These are phyloP conservation scores for Oryzias sinensis DNA, from an alignment of 2,797 vertebrate genomes.

Conservation along the genomic window DNA sequence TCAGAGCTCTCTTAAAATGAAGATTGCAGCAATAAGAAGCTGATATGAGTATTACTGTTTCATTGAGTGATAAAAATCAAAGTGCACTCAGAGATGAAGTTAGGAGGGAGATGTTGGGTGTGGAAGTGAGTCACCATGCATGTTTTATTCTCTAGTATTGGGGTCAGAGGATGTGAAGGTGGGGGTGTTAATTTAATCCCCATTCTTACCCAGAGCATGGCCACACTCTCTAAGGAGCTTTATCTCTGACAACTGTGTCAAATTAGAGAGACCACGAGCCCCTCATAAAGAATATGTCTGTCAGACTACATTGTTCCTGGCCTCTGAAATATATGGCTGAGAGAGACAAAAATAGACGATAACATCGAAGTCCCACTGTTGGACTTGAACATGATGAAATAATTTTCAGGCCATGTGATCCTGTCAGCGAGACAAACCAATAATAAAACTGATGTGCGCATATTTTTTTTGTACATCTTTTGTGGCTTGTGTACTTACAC, in stretches of 20 bases:
- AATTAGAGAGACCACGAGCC: slow-evolving; percentile 81
- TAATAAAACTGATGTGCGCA: slow-evolving; percentile 69
- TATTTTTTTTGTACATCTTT: slow-evolving; percentile 42
- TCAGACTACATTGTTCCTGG: slow-evolving; percentile 80
- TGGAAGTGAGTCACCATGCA: slow-evolving; percentile 73
- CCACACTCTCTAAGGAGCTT: slow-evolving; percentile 81
- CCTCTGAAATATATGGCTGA: slow-evolving; percentile 74
- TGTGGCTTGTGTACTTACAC: slow-evolving; percentile 42
- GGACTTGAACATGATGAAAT: slow-evolving; percentile 78
- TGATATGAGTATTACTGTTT: slow-evolving; percentile 28
- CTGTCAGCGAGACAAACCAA: slow-evolving; percentile 70
- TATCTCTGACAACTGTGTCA: slow-evolving; percentile 84
- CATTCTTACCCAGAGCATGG: slow-evolving; percentile 82
- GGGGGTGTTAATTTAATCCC: slow-evolving; percentile 82
- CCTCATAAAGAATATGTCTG: slow-evolving; percentile 83
- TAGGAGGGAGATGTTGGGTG: slow-evolving; percentile 57
- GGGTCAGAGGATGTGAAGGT: slow-evolving; percentile 80
- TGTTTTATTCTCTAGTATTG: slow-evolving; percentile 78
- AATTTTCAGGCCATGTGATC: slow-evolving; percentile 75
- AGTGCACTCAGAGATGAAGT: slow-evolving; percentile 51
- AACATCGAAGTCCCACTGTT: slow-evolving; percentile 72
- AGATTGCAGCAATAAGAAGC: slow-evolving; percentile 3
- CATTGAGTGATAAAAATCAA: slow-evolving; percentile 42
- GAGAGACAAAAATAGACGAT: slow-evolving; percentile 79
- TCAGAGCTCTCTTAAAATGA: slow-evolving; percentile 7